Conservation (phyloP, 1,140 invertebrate species). For the Orchesella cincta region DNA sequence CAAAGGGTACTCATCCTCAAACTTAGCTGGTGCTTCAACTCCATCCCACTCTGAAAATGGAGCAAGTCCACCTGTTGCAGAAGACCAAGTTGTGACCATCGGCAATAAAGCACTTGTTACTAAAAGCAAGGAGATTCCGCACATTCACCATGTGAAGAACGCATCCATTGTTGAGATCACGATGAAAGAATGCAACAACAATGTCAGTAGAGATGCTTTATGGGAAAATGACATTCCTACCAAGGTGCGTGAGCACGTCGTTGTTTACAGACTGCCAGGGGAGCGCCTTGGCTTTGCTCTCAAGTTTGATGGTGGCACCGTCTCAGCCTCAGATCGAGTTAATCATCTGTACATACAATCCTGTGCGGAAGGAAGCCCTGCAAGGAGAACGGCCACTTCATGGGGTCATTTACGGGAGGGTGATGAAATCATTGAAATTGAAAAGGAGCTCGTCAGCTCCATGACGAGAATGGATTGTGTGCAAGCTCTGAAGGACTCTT, state of each 20-base stretch:
- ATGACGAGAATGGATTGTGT: slow-evolving; percentile 87
- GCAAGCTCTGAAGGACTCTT: slow-evolving; percentile 76
- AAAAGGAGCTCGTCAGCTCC: slow-evolving; percentile 70
- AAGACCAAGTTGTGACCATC: slow-evolving; percentile 33
- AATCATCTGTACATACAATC: slow-evolving; percentile 81
- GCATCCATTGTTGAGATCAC: slow-evolving; percentile 42
- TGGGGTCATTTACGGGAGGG: slow-evolving; percentile 79
- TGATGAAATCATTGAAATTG: slow-evolving; percentile 85
- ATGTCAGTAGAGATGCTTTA: slow-evolving; percentile 6
- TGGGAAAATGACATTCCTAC: slow-evolving; percentile 22
- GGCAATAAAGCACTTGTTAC: slow-evolving; percentile 12
- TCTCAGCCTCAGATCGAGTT: slow-evolving; percentile 64
- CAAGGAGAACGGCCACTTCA: slow-evolving; percentile 69
- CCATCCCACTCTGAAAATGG: slow-evolving; percentile 2
- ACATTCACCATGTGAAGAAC: neutral
- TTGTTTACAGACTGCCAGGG: slow-evolving; percentile 79
- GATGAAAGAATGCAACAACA: neutral
- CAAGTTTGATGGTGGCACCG: slow-evolving; percentile 81
- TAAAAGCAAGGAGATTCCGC: neutral
- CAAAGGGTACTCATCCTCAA: neutral
- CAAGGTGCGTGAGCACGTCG: slow-evolving; percentile 56
- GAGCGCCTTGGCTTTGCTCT: slow-evolving; percentile 86
- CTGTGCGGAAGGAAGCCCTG: slow-evolving; percentile 83
- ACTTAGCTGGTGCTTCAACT: neutral
- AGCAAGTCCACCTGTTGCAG: neutral